These are phyloP conservation scores for Eurois occulta DNA, from an alignment of 2,888 invertebrate species.

Conservation along the genomic window DNA sequence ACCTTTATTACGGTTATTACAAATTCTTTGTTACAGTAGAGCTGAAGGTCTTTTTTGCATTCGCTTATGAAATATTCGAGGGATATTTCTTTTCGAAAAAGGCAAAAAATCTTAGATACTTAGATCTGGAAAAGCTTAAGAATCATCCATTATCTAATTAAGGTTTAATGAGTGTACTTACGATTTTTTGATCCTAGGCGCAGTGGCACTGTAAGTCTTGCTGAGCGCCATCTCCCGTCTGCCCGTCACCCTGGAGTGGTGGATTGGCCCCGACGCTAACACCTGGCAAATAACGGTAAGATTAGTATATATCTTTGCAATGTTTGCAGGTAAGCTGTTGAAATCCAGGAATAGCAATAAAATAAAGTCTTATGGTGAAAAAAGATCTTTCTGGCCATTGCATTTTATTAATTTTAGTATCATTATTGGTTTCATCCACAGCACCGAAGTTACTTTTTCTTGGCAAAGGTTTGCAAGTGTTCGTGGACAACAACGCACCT, in stretches of 20 bases:
- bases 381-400: background rate
- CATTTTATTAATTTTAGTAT: too few relatives aligned
- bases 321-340: background rate
- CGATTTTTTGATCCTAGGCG: constrained; percentile 96
- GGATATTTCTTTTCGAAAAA: background rate
- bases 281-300: constrained; percentile 72
- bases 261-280: constrained; percentile 87
- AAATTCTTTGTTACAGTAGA: background rate
- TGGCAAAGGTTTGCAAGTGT: too few relatives aligned
- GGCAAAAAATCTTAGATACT: background rate
- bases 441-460: too few relatives aligned
- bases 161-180: constrained; percentile 83
- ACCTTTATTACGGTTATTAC: background rate
- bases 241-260: constrained; percentile 91
- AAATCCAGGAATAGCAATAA: background rate
- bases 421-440: background rate
- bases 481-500: too few relatives aligned
- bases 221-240: constrained; percentile 91
- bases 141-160: background rate
- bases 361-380: background rate
- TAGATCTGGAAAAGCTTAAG: background rate
- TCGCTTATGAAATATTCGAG: background rate
- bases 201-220: constrained; percentile 94
- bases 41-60: background rate
- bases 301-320: background rate